These are phyloP conservation scores for Pelodiscus sinensis DNA, from an alignment of 2,113 vertebrate genomes.

Conservation along the genomic window DNA sequence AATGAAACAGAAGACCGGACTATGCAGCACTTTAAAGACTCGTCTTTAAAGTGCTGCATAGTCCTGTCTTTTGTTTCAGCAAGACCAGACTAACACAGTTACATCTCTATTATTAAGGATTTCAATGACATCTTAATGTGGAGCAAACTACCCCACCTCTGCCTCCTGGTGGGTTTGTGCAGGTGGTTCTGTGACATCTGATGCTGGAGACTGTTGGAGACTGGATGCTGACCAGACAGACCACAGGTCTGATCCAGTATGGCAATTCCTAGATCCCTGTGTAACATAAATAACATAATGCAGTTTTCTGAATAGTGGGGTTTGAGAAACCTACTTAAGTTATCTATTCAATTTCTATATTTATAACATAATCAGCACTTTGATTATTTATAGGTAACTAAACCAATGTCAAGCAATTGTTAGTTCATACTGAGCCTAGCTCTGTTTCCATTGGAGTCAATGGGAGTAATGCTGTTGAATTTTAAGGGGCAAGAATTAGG, in stretches of 20 bases:
- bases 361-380: background rate
- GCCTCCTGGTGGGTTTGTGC: background rate
- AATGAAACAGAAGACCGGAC: background rate
- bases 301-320: background rate
- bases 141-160: background rate
- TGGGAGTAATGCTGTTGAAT: background rate
- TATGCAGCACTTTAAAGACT: too few relatives aligned
- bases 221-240: background rate
- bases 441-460: background rate
- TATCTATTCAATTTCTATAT: constrained; percentile 4
- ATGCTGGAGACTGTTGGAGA: background rate
- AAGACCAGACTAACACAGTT: too few relatives aligned
- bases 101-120: background rate
- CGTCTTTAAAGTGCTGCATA: too few relatives aligned
- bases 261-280: background rate
- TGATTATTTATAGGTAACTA: background rate
- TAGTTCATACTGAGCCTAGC: background rate
- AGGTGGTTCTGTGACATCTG: background rate
- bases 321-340: background rate
- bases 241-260: background rate
- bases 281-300: background rate
- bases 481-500: background rate
- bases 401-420: background rate
- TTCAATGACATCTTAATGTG: background rate
- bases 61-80: too few relatives aligned